A percentile compares a stretch with the other conserved stretches of the same genome.
These are phyloP conservation scores for Diarsia brunnea DNA, from an alignment of 2,888 invertebrate species.

Conservation along the genomic window DNA sequence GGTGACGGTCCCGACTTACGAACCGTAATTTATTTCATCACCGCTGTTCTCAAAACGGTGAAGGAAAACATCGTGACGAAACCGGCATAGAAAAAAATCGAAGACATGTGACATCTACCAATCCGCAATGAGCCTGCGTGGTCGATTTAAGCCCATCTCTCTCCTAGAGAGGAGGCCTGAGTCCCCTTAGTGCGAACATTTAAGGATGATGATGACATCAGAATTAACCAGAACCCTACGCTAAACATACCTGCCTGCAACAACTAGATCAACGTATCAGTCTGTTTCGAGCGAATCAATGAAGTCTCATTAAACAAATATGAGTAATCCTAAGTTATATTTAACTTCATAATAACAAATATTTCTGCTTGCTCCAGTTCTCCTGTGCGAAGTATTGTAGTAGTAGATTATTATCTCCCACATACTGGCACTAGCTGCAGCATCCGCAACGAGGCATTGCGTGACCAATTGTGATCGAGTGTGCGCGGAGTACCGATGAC, in stretches of 20 bases:
- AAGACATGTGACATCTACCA: too few relatives aligned
- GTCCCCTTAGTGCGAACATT: too few relatives aligned
- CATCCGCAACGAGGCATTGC: slow-evolving; percentile 27
- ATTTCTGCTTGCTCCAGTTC: not conserved
- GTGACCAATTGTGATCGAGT: slow-evolving; percentile 58
- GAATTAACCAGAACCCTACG: not conserved
- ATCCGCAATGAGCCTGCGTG: too few relatives aligned
- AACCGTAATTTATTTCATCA: too few relatives aligned
- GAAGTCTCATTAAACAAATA: not conserved
- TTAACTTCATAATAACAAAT: not conserved
- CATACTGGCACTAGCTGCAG: slow-evolving; percentile 19
- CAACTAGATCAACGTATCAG: not conserved
- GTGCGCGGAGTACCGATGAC: slow-evolving; percentile 52
- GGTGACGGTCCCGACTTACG: too few relatives aligned
- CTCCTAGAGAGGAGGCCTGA: too few relatives aligned
- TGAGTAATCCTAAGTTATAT: too few relatives aligned
- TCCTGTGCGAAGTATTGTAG: not conserved
- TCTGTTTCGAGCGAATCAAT: not conserved
- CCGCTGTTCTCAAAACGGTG: too few relatives aligned
- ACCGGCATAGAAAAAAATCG: too few relatives aligned
- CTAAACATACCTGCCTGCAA: not conserved
- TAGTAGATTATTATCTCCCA: not conserved
- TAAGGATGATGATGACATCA: too few relatives aligned
- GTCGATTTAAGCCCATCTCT: too few relatives aligned
- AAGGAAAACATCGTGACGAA: too few relatives aligned